Evolutionary conservation across 2,113 vertebrate genomes (phyloP), one percentile per base, ranked within the genome.

Genomic region (Ammodytes dubius): DNA sequence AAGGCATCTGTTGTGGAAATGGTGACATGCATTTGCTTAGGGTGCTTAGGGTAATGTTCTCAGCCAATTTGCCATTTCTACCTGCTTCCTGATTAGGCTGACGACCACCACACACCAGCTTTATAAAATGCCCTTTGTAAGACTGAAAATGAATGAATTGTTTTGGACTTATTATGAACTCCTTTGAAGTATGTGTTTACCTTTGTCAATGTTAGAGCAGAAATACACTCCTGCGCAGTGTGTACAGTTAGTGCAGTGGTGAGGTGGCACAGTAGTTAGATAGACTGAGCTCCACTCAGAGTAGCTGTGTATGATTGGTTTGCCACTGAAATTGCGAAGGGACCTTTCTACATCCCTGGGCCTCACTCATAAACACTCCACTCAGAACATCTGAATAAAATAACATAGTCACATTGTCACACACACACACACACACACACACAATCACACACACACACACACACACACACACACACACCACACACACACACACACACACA

Each of bases 311-410:
- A 40, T 84, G 81, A 75, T 60, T 84, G 67, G 86, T 77, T 67
- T 74, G 69, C 47, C 12, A 70, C 58, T 85, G 72, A 93, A 93
- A 93, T 92, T 92, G 87, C 70, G 88, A 52, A 75, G 89, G 84
- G 90, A 89, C 82, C 61, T 58, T 74, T 84, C 60, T 66, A n/a
- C 40, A 69, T 71, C 87, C 82, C 19, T 49, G 75, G 79, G 82
- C 68, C 53, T 80, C 85, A 79, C 77, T 84, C 83, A 87, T 84
- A 91, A 92, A 89, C 52, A 53, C 70, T 79, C 59, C 67, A 74
- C 86, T 94, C 91, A 92, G 92, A 89, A 91, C 65, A 91, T 93
- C 77, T 89, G 74, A 87, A 91, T 89, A 89, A 85, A 82, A 68
- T 69, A 50, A 73, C 42, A 65, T 65, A 60, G 66, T 69, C 53